Evolutionary conservation across 2,113 vertebrate genomes (phyloP), one percentile per base, ranked within the genome.

Genomic region (Solea senegalensis): DNA sequence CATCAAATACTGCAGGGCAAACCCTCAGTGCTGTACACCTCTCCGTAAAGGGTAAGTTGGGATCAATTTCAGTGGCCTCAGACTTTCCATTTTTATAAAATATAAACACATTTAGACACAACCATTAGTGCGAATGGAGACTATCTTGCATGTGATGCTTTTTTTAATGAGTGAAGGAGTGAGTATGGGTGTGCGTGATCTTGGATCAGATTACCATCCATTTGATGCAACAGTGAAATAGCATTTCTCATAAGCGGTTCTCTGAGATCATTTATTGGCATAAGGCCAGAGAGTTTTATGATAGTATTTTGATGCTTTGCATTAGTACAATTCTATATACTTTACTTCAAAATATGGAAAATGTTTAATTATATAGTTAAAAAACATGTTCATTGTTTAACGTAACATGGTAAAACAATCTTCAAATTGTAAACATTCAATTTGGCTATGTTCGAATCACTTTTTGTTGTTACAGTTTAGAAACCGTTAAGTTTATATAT

Each of bases 11-110:
- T 0, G 97, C 97, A 0, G 98, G 98, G 16, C 96, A 97, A 88
- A 99, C 98, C 0, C 94, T 98, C 72, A 99, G 98, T 0, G 94
- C 97, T 0, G 97, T 98, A 65, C 96, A 96, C 66, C 95, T 99
- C 80, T 93, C 94, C 11, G 96, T 99, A 61, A 96, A 96, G 93
- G 98, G 98, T 99, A 94, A 85, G 89, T 86, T 34, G 34, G 34
- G 5, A 34, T 4, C 34, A 34, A 34, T 34, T 34, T 34, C 34
- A 34, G 5, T 48, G 2, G n/a, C 28, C 41, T 60, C 7, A 8
- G 8, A 49, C n/a, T 55, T 57, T 58, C 9, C n/a, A 27, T 9
- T 27, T 8, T 3, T 0, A 46, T 34, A 13, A 46, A 1, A 14
- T 72, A 14, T n/a, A 63, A 58, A 44, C 43, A 12, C 34, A 34